A percentile compares a stretch with the other conserved stretches of the same genome.
Evolutionary conservation across 1,140 invertebrate species (phyloP).

Genomic region (Mercenaria mercenaria): DNA sequence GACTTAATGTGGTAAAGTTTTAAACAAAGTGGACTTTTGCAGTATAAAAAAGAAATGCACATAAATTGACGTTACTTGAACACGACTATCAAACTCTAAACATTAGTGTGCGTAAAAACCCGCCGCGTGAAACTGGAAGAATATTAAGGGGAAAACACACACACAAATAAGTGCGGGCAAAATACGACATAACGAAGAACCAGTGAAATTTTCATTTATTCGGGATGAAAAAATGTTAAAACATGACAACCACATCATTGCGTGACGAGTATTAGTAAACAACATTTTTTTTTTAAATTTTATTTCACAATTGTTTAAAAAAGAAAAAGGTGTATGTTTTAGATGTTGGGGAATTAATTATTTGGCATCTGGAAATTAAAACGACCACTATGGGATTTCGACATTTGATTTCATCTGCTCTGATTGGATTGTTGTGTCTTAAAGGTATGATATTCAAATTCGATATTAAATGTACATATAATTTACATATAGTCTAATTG

Average conservation of each 20-base stretch:
- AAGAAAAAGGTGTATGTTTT: too few species aligned
- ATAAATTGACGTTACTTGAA: too few species aligned
- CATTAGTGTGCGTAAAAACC: too few species aligned
- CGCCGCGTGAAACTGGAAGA: too few species aligned
- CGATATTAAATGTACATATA: background rate
- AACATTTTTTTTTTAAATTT: background rate
- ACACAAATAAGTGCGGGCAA: too few species aligned
- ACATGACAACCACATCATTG: conserved; percentile 14
- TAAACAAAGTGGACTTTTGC: too few species aligned
- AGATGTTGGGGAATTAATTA: background rate
- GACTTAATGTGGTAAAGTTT: too few species aligned
- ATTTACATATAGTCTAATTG: background rate
- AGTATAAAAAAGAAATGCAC: too few species aligned
- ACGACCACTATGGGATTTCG: background rate
- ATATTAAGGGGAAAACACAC: too few species aligned
- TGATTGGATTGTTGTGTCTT: conserved; percentile 4
- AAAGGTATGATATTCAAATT: background rate
- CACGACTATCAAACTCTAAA: too few species aligned
- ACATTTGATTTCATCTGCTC: background rate
- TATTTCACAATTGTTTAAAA: too few species aligned
- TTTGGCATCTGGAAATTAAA: conserved; percentile 3
- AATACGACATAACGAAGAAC: too few species aligned
- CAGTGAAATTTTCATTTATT: conserved; percentile 4
- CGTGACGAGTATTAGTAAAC: background rate
- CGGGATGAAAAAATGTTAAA: background rate